Conservation (phyloP, 2,113 vertebrate species). For the Pomatorhinus ruficollis region DNA sequence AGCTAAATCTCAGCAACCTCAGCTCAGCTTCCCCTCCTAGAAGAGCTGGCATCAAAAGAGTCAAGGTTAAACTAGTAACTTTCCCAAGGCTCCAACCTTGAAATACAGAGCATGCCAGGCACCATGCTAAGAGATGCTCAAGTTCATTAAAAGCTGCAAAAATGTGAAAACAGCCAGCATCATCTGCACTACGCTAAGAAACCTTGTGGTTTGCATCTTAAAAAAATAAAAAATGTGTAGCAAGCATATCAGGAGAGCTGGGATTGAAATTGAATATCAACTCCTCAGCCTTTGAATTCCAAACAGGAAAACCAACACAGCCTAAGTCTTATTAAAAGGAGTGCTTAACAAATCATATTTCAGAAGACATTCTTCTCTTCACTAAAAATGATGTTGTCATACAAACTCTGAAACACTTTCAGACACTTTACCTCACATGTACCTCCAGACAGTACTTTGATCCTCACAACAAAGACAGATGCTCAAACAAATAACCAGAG, state of each 20-base stretch:
- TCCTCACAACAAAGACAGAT: background rate
- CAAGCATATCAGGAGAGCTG: background rate
- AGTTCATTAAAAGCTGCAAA: background rate
- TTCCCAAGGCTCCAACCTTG: background rate
- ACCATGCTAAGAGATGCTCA: background rate
- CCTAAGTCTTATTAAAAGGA: background rate
- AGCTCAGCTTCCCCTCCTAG: background rate
- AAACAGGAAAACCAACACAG: background rate
- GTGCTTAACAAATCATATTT: background rate
- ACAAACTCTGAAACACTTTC: background rate
- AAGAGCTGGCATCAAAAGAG: background rate
- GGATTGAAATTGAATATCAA: background rate
- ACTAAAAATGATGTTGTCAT: background rate
- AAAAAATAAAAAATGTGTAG: background rate
- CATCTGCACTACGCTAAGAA: background rate
- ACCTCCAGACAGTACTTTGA: background rate
- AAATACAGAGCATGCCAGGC: background rate
- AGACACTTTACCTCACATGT: background rate
- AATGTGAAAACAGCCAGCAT: background rate
- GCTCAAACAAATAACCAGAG: background rate
- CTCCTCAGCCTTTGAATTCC: background rate
- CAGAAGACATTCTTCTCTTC: background rate
- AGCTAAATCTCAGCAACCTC: constrained; percentile 1
- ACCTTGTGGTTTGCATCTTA: background rate
- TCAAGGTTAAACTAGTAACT: background rate